Evolutionary conservation across 2,797 vertebrate genomes (phyloP).

Genomic region (Lophius americanus): DNA sequence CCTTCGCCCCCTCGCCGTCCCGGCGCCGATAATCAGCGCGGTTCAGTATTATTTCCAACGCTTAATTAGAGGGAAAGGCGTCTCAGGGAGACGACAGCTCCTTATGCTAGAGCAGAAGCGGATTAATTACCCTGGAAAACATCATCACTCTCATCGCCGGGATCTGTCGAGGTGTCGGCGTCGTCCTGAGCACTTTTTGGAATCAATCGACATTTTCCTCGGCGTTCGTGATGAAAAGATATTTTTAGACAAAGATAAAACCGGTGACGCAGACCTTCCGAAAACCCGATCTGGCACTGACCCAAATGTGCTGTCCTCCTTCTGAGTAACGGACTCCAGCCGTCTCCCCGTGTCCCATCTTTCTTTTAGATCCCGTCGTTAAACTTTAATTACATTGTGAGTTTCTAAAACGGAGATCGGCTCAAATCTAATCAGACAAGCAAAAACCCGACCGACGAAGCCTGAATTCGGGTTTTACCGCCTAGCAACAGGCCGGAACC

Average conservation of each 20-base stretch:
- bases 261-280: conserved; percentile 6
- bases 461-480: neutral
- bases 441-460: too few relatives aligned
- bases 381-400: conserved; percentile 21
- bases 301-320: conserved; percentile 29
- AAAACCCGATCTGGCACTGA: conserved; percentile 28
- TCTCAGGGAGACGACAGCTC: conserved; percentile 27
- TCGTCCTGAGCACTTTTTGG: neutral
- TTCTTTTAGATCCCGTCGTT: neutral
- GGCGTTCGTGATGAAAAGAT: conserved; percentile 15
- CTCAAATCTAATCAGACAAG: neutral
- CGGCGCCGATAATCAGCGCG: conserved; percentile 47
- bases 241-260: conserved; percentile 19
- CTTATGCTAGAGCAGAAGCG: conserved; percentile 24
- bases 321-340: neutral
- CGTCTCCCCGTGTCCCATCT: too few relatives aligned
- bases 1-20: conserved; percentile 48
- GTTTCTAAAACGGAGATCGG: conserved; percentile 26
- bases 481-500: neutral
- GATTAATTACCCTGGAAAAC: conserved; percentile 44
- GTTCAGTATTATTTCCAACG: conserved; percentile 56
- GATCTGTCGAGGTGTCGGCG: conserved; percentile 7
- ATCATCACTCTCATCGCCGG: conserved; percentile 6
- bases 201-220: conserved; percentile 17
- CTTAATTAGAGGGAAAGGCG: conserved; percentile 55